Conservation (phyloP, 2,888 invertebrate species). For the Clepsis dumicolana region DNA sequence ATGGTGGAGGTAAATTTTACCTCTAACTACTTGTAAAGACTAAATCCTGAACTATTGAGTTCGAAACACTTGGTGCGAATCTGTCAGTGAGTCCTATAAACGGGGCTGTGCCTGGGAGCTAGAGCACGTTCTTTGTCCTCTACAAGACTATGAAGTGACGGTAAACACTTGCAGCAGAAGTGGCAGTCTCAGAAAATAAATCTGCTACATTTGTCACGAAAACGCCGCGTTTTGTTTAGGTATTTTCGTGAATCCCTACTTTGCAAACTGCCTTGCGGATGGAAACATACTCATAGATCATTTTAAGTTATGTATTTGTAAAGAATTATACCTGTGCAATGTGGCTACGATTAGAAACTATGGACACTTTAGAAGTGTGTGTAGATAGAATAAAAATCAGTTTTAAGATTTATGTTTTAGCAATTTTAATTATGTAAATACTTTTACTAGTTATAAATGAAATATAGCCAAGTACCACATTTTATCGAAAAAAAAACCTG, state of each 20-base stretch:
- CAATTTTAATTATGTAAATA: slow-evolving; percentile 73
- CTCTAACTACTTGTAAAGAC: neutral
- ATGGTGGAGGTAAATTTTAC: neutral
- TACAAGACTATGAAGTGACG: too few relatives aligned
- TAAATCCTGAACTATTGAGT: neutral
- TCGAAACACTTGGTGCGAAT: slow-evolving; percentile 38
- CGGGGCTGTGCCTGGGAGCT: slow-evolving; percentile 71
- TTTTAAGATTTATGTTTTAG: slow-evolving; percentile 50
- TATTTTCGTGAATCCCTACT: slow-evolving; percentile 14
- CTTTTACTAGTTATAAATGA: slow-evolving; percentile 54
- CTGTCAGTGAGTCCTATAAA: slow-evolving; percentile 49
- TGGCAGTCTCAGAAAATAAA: slow-evolving; percentile 45
- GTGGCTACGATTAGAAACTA: slow-evolving; percentile 68
- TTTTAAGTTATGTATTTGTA: slow-evolving; percentile 62
- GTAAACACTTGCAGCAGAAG: slow-evolving; percentile 49
- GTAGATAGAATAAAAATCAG: slow-evolving; percentile 69
- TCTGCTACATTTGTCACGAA: slow-evolving; percentile 21
- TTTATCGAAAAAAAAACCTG: slow-evolving; percentile 58
- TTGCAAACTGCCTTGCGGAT: slow-evolving; percentile 23
- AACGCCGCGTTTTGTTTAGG: slow-evolving; percentile 18
- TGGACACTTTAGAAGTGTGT: slow-evolving; percentile 73
- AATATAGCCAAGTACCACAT: slow-evolving; percentile 67
- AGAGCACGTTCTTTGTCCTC: slow-evolving; percentile 78
- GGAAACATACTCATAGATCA: slow-evolving; percentile 69
- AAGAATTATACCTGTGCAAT: slow-evolving; percentile 69